These are phyloP conservation scores for Pollimyrus isidori DNA, from an alignment of 2,113 vertebrate genomes.

Conservation along the genomic window DNA sequence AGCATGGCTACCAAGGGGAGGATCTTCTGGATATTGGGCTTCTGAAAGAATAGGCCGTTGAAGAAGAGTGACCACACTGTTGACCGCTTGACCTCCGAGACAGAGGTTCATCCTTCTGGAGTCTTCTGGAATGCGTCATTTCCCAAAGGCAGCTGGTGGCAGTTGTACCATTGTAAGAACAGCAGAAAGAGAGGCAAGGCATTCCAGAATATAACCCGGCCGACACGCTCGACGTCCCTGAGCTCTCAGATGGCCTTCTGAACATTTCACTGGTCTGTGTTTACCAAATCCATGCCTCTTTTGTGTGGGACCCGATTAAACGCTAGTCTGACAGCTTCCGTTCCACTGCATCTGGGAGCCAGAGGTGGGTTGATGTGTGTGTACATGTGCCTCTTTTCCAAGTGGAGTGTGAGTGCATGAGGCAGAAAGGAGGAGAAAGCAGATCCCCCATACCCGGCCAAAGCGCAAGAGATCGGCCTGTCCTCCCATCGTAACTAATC, in stretches of 20 bases:
- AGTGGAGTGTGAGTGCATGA: conserved; percentile 25
- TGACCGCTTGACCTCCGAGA: neutral
- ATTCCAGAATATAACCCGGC: neutral
- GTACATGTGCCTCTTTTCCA: neutral
- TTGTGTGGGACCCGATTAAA: neutral
- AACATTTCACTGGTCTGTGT: neutral
- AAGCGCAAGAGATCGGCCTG: neutral
- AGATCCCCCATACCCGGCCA: neutral
- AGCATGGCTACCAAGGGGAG: neutral
- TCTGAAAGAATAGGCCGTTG: neutral
- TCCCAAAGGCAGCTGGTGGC: neutral
- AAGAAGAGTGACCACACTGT: neutral
- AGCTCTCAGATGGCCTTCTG: neutral
- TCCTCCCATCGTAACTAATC: neutral
- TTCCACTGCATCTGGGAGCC: neutral
- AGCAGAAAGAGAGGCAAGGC: neutral
- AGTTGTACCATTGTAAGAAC: neutral
- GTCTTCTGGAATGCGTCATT: neutral
- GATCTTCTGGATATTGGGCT: neutral
- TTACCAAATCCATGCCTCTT: neutral
- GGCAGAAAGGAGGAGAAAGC: neutral
- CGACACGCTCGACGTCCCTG: neutral
- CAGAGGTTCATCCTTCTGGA: neutral
- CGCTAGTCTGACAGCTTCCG: neutral
- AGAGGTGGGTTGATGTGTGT: neutral